Conservation (phyloP, 2,888 invertebrate genomes). For the Caenorhabditis wallacei region DNA sequence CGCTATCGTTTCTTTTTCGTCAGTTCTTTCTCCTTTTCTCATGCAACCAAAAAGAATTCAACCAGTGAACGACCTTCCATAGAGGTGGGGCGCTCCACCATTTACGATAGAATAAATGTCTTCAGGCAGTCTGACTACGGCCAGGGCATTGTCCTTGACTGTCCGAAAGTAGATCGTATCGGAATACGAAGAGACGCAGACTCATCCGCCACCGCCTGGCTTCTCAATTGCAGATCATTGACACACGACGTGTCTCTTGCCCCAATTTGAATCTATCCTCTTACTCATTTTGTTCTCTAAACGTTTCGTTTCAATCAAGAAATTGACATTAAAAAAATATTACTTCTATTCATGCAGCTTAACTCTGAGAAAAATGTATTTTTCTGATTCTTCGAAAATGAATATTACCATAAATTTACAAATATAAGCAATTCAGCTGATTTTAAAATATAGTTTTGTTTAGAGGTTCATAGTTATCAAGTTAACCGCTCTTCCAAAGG, state of each 20-base stretch:
- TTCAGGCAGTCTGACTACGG: constrained; percentile 32
- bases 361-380: too few species aligned
- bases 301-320: not conserved
- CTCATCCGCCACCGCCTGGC: constrained; percentile 17
- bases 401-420: too few species aligned
- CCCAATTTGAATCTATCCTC: constrained; percentile 35
- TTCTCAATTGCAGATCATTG: constrained; percentile 58
- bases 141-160: constrained; percentile 41
- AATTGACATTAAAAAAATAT: too few species aligned
- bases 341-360: too few species aligned
- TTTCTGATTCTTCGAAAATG: too few species aligned
- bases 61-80: not conserved
- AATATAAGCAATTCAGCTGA: too few species aligned
- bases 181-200: constrained; percentile 1
- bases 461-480: too few species aligned
- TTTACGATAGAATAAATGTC: constrained; percentile 38
- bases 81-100: not conserved
- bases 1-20: too few species aligned
- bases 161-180: not conserved
- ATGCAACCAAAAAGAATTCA: not conserved
- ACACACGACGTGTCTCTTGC: constrained; percentile 18
- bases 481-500: too few species aligned
- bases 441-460: too few species aligned
- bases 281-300: not conserved
- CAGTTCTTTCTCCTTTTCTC: not conserved